Evolutionary conservation across 2,113 vertebrate species (phyloP).

Genomic region (Gymnobelideus leadbeateri): DNA sequence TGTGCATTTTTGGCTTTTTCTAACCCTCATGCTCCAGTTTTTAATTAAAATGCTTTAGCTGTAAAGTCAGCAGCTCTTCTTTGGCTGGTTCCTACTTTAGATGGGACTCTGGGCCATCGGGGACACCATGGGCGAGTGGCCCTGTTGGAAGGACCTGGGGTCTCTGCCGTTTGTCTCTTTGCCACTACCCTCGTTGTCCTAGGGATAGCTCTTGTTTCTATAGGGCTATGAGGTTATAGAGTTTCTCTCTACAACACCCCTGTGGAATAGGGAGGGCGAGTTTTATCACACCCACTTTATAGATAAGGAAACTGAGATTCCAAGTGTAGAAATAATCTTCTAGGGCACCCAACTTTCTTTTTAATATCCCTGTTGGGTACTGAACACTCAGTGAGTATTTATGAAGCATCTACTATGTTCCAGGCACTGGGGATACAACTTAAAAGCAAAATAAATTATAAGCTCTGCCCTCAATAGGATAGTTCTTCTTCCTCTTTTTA

Average conservation of each 20-base stretch:
- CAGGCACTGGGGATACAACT: too few relatives aligned
- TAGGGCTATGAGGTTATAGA: neutral
- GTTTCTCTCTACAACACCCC: neutral
- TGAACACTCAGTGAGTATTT: too few relatives aligned
- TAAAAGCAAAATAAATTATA: too few relatives aligned
- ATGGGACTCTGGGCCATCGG: constrained; percentile 69
- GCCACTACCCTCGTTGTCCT: neutral
- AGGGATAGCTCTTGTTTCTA: neutral
- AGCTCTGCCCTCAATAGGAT: too few relatives aligned
- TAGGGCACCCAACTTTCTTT: too few relatives aligned
- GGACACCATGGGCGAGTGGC: constrained; percentile 25
- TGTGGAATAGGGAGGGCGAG: neutral
- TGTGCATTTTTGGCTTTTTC: neutral
- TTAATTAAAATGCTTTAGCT: constrained; percentile 71
- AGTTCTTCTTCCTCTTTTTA: too few relatives aligned
- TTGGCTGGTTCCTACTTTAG: constrained; percentile 72
- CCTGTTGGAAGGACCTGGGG: neutral
- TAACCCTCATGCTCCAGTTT: constrained; percentile 43
- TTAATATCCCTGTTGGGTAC: too few relatives aligned
- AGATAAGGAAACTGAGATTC: neutral
- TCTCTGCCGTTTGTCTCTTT: neutral
- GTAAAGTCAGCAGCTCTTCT: constrained; percentile 60
- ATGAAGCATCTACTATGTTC: too few relatives aligned
- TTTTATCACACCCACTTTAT: neutral
- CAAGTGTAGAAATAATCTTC: too few relatives aligned